Conservation (phyloP, 1,140 invertebrate genomes). For the Olivierus martensii region DNA sequence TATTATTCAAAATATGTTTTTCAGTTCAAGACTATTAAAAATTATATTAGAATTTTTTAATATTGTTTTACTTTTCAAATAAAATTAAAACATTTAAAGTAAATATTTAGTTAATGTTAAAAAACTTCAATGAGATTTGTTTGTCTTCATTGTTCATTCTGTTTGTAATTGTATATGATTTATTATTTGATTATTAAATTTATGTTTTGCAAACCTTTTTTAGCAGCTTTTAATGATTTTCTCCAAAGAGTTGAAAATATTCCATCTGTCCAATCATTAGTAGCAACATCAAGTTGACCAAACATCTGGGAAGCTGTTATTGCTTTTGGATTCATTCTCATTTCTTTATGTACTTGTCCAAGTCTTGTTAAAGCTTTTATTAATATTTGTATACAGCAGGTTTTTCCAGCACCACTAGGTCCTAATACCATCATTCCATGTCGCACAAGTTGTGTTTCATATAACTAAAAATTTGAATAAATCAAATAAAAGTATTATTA, state of each 20-base stretch:
- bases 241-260: slow-evolving; percentile 94
- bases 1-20: too few species aligned
- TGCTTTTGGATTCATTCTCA: slow-evolving; percentile 97
- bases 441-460: slow-evolving; percentile 86
- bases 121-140: too few species aligned
- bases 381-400: slow-evolving; percentile 83
- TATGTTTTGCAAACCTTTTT: slow-evolving; percentile 42
- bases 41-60: not conserved
- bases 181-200: too few species aligned
- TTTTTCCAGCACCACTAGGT: slow-evolving; percentile 84
- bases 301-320: slow-evolving; percentile 97
- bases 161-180: too few species aligned
- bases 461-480: slow-evolving; percentile 46
- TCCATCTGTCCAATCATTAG: slow-evolving; percentile 96
- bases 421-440: slow-evolving; percentile 95
- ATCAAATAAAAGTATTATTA: too few species aligned
- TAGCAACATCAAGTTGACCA: slow-evolving; percentile 87
- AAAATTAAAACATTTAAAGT: not conserved
- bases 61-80: not conserved
- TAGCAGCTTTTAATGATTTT: slow-evolving; percentile 67
- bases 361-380: slow-evolving; percentile 82
- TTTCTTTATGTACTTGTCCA: slow-evolving; percentile 76
- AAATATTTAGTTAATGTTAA: too few species aligned
- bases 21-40: too few species aligned
- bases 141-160: too few species aligned